Evolutionary conservation across 2,113 vertebrate genomes (phyloP), one percentile per base, ranked within the genome.

Genomic region (Notiomystis cincta): DNA sequence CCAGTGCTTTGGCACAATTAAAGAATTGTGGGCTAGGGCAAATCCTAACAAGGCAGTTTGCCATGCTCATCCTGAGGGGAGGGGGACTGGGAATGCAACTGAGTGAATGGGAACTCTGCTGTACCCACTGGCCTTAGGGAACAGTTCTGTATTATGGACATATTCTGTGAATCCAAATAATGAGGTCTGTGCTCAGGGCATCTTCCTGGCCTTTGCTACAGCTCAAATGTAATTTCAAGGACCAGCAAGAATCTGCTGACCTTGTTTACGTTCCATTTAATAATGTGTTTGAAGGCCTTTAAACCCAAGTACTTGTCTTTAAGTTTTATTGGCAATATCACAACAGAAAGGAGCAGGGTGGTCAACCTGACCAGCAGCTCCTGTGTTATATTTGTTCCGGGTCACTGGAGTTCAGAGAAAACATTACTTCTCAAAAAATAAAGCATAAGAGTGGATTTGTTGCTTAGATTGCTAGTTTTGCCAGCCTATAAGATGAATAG

Each of bases 321-420:
- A 95, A 88, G 67, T 93, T 96, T 96, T 96, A 97, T 94, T 91
- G 95, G 75, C 91, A 96, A 91, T 82, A 95, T 87, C 93, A 92
- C 60, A 89, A 76, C 48, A 57, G 69, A 93, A 87, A 79, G 61
- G 69, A 91, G 48, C 45, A 60, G 38, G 16, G 50, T 96, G 92
- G 75, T 92, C 91, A 96, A 70, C 50, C 64, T 80, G 77, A 90
- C 50, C 56, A 80, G 79, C 42, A 85, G 45, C 65, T 90, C 90
- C 75, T 82, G 58, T 0, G 0, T 94, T 93, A 77, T 82, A 83
- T 85, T 95, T 90, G 82, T 58, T 95, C 47, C 3, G 11, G 96
- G 93, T 95, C 92, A 94, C 38, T 23, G 30, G 44, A 82, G 82
- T 93, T 93, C 95, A 93, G 82, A 95, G 42, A 79, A 93, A 91